Conservation (phyloP, 2,797 vertebrate species). For the Thaleichthys pacificus region DNA sequence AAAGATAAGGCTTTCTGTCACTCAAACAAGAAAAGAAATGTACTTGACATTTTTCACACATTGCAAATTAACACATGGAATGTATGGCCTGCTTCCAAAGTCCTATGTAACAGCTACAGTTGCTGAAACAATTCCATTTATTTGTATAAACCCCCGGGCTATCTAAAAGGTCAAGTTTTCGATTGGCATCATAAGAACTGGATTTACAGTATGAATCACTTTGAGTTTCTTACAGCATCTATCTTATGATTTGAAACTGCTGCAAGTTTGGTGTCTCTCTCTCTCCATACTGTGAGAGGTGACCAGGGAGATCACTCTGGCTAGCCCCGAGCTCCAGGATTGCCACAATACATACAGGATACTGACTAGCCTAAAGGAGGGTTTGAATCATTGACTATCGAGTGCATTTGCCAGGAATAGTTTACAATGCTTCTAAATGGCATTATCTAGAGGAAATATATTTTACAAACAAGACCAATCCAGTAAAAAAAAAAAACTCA, state of each 20-base stretch:
- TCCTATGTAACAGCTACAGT: constrained; percentile 4
- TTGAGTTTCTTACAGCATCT: background rate
- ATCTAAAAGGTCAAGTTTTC: constrained; percentile 61
- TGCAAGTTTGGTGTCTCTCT: background rate
- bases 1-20: constrained; percentile 32
- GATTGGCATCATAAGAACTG: constrained; percentile 41
- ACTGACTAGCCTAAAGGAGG: too few relatives aligned
- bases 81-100: constrained; percentile 20
- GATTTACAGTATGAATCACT: constrained; percentile 31
- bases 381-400: too few relatives aligned
- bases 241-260: background rate
- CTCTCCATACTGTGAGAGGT: too few relatives aligned
- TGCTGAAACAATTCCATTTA: constrained; percentile 40
- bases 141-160: constrained; percentile 44
- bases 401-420: too few relatives aligned
- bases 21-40: constrained; percentile 37
- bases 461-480: background rate
- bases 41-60: constrained; percentile 50
- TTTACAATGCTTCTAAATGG: too few relatives aligned
- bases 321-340: too few relatives aligned
- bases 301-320: too few relatives aligned
- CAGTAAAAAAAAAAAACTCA: background rate
- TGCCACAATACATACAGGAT: too few relatives aligned
- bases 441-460: too few relatives aligned
- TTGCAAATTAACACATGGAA: constrained; percentile 53